Base-by-base conservation (phyloP, 2,888 invertebrate species). In the Meiosimyza platycephala region DNA sequence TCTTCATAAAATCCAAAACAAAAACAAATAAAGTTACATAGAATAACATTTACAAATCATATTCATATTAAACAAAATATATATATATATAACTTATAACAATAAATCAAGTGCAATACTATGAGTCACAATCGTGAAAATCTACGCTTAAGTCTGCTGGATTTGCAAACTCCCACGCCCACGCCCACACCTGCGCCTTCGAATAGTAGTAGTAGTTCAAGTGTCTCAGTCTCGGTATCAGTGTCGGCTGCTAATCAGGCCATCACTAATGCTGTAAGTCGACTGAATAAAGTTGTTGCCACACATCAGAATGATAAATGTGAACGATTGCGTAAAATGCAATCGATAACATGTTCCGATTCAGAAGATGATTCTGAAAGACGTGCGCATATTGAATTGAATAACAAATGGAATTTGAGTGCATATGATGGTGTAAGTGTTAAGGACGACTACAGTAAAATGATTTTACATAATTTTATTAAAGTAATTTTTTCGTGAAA, bases 381-480 rank as follows among this genome's bases (percentile, higher is more conserved):
- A 55, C 81, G 84, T n/a, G 78, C 84, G 59, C 84, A 85, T 65
- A 79, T 82, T 76, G 86, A 86, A 67, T 78, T 83, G 57, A 79
- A 81, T 78, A 82, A 82, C 76, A 85, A 83, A 79, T 86, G 86
- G 86, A 85, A 83, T 79, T 78, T 82, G 72, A 80, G 82, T 72
- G 83, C 82, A 48, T 85, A 85, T 73, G 85, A 87, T 75, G 86
- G 86, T 78, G 87, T 87, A 86, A 87, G 87, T 87, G 76, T n/a
- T 28, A 4, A 4, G 28, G 28, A 52, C 48, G 22, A 12, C 28
- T 1, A 11, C 51, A 15, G 62, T 1, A 48, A 16, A 40, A 15
- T 51, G 28, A 28, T 28, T n/a, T 28, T 28, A 28, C 4, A 28
- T n/a, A 28, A 28, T 4, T 4, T 28, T 28, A 28, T 68, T 57